Evolutionary conservation across 2,888 invertebrate species (phyloP), one percentile per base, ranked within the genome.

Genomic region (Drosophila diplacantha): DNA sequence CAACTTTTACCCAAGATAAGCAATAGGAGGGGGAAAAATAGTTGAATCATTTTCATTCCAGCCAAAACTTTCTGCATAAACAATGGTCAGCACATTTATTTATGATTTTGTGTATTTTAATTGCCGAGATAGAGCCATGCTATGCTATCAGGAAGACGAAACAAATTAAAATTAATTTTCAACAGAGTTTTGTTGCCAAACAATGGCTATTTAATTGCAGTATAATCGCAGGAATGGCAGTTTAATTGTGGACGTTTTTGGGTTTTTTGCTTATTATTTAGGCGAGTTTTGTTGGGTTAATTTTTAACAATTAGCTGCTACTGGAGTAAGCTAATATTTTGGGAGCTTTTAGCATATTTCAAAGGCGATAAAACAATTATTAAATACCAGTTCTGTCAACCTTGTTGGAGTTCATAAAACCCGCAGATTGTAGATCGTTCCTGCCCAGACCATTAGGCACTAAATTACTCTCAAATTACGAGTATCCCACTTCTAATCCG

Each of bases 391-490:
- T 22, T 22, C 39, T 24, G 24, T 0, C 16, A 50, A 16, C 53
- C 22, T 29, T 29, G 6, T 8, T 11, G 3, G 8, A 11, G 52
- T 29, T 53, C 47, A 47, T 35, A 51, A 26, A 54, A 29, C n/a
- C 35, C n/a, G 6, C 8, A 6, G 14, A 51, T 26, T 34, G 6
- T 50, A 20, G 44, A 29, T 44, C 18, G 44, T 9, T 31, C 3
- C 29, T 11, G 6, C 37, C 58, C 58, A 37, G 43, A 16, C 35
- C 62, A 61, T 61, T 61, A 61, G 51, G 61, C 62, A 61, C 43
- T 61, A 61, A 61, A 61, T 61, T 61, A 35, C 62, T 50, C 41
- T 44, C 62, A 43, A 61, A 50, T 61, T 58, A 59, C 59, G 58
- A 59, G 44, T 37, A 43, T 61, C 41, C 51, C 62, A 41, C 29